These are phyloP conservation scores for Achlya flavicornis DNA, from an alignment of 2,888 invertebrate species.

Conservation along the genomic window DNA sequence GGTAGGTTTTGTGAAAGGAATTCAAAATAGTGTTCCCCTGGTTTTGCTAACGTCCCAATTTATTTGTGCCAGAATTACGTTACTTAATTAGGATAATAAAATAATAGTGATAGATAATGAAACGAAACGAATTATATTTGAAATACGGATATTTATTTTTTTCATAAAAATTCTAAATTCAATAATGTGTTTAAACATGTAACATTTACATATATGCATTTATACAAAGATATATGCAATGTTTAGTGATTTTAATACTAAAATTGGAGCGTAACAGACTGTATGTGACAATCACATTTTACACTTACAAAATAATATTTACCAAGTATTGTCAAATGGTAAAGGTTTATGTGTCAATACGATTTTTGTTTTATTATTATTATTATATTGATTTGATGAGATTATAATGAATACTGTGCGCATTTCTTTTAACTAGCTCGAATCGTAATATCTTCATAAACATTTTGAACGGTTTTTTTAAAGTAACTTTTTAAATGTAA, in stretches of 20 bases:
- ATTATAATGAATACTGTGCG: constrained; percentile 75
- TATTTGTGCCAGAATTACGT: too few species aligned
- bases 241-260: constrained; percentile 81
- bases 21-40: too few species aligned
- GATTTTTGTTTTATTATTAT: constrained; percentile 27
- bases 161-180: constrained; percentile 85
- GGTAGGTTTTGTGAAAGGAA: too few species aligned
- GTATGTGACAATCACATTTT: constrained; percentile 72
- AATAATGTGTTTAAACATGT: constrained; percentile 85
- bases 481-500: constrained; percentile 23
- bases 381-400: constrained; percentile 55
- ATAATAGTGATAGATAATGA: constrained; percentile 52
- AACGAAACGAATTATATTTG: constrained; percentile 79
- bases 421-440: constrained; percentile 69
- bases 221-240: constrained; percentile 84
- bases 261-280: constrained; percentile 81
- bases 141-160: constrained; percentile 85
- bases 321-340: constrained; percentile 83
- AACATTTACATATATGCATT: constrained; percentile 85
- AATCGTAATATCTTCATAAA: constrained; percentile 70
- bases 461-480: constrained; percentile 33
- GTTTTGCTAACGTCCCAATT: too few species aligned
- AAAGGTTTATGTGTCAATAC: constrained; percentile 65
- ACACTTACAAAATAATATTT: constrained; percentile 80
- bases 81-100: too few species aligned